Evolutionary conservation across 2,113 vertebrate species (phyloP).

Genomic region (Thinocorus orbignyianus): DNA sequence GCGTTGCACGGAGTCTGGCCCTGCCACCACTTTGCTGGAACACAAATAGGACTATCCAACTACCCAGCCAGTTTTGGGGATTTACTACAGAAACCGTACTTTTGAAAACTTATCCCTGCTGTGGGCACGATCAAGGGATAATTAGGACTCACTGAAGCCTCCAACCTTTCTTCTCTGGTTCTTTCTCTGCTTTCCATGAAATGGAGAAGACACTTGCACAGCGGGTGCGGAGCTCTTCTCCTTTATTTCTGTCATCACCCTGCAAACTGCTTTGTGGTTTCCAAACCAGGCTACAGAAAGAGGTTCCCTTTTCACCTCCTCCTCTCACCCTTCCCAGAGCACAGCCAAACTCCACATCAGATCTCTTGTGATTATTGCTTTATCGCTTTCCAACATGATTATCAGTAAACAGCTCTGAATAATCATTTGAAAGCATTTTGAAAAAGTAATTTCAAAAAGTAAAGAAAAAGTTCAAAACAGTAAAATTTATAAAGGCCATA

Average conservation of each 20-base stretch:
- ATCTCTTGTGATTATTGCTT: not conserved
- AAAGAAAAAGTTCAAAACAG: not conserved
- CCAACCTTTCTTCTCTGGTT: not conserved
- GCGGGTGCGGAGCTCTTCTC: not conserved
- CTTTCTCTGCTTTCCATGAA: not conserved
- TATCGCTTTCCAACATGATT: not conserved
- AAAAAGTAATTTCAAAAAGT: not conserved
- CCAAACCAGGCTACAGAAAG: not conserved
- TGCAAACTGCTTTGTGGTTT: not conserved
- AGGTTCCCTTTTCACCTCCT: not conserved
- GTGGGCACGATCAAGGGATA: not conserved
- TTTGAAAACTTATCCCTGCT: not conserved
- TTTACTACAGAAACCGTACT: not conserved
- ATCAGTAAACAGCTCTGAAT: not conserved
- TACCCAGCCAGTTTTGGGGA: not conserved
- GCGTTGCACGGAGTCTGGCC: accelerated
- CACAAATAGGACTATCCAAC: accelerated
- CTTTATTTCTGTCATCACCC: not conserved
- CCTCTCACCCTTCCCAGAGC: not conserved
- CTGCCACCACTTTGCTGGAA: accelerated
- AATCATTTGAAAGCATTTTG: not conserved
- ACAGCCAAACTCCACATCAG: not conserved
- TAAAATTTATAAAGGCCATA: not conserved
- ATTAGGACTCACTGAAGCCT: not conserved
- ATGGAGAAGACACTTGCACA: not conserved